A percentile compares a stretch with the other conserved stretches of the same genome.
Conservation (phyloP, 2,888 invertebrate species). For the Achlya flavicornis region DNA sequence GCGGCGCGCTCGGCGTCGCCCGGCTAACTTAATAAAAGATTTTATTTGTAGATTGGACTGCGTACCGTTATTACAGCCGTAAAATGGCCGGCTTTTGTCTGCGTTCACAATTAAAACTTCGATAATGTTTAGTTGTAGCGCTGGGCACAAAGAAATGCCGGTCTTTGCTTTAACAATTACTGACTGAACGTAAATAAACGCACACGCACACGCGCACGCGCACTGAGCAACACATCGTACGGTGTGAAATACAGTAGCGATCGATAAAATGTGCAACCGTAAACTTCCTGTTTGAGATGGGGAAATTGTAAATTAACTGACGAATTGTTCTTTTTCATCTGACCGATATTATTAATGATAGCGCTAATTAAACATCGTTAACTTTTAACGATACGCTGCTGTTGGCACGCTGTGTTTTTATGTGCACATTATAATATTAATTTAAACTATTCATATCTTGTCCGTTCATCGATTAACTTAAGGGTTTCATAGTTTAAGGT, state of each 20-base stretch:
- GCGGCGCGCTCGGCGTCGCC: constrained; percentile 62
- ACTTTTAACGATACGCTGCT: constrained; percentile 12
- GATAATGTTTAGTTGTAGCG: constrained; percentile 75
- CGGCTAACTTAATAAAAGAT: constrained; percentile 72
- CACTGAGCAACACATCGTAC: constrained; percentile 40
- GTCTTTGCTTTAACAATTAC: constrained; percentile 69
- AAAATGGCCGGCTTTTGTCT: constrained; percentile 72
- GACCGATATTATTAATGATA: constrained; percentile 64
- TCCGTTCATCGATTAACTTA: not conserved
- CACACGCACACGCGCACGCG: constrained; percentile 28
- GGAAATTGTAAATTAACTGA: constrained; percentile 77
- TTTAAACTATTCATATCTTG: not conserved
- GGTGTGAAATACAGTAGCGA: constrained; percentile 68
- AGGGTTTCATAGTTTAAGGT: too few species aligned
- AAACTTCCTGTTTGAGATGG: constrained; percentile 77
- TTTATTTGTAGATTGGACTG: constrained; percentile 75
- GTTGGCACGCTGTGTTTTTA: not conserved
- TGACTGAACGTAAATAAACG: constrained; percentile 72
- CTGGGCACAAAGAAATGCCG: constrained; percentile 77
- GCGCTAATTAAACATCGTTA: constrained; percentile 43
- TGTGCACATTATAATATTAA: not conserved
- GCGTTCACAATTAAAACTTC: constrained; percentile 79
- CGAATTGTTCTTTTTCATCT: constrained; percentile 79
- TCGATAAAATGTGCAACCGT: constrained; percentile 79
- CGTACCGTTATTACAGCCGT: constrained; percentile 64